phyloP scores from a whole-genome alignment of 2,113 vertebrate genomes.

The Polypterus senegalus region DNA sequence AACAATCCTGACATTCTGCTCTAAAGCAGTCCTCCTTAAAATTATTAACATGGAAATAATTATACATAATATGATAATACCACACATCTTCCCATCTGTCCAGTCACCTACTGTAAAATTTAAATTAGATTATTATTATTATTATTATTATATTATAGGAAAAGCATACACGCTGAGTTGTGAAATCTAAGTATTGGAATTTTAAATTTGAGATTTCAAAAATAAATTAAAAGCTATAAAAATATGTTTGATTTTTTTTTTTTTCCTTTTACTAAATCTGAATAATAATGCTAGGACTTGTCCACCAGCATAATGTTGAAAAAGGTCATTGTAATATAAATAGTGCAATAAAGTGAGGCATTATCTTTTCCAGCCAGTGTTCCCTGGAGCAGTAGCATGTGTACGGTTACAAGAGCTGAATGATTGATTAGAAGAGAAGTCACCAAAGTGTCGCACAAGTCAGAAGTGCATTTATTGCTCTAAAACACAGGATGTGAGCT shows the following conservation, averaged over 20 bases:
- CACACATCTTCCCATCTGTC: no score
- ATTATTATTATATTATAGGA: no score
- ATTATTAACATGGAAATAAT: no score
- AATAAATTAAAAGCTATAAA: conserved; percentile 4
- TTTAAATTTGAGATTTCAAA: no score
- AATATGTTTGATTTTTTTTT: conserved; percentile 36
- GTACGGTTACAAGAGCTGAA: conserved; percentile 44
- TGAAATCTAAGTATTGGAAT: no score
- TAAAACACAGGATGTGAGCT: no score
- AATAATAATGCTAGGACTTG: conserved; percentile 37
- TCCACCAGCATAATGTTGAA: conserved; percentile 40
- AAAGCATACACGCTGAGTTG: no score
- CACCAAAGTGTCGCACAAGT: conserved; percentile 41
- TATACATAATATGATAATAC: no score
- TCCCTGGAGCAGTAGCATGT: conserved; percentile 36
- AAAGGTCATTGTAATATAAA: conserved; percentile 60
- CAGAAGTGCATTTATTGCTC: conserved; percentile 44
- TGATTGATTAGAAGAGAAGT: conserved; percentile 36
- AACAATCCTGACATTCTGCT: no score
- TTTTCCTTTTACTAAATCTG: conserved; percentile 5
- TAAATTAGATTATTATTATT: no score
- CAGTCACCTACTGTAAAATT: no score
- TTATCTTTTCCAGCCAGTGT: conserved; percentile 50
- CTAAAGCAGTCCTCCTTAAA: no score
- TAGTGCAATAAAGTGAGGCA: conserved; percentile 33